Conservation (phyloP, 1,140 invertebrate species). For the Drosophila cardini region DNA sequence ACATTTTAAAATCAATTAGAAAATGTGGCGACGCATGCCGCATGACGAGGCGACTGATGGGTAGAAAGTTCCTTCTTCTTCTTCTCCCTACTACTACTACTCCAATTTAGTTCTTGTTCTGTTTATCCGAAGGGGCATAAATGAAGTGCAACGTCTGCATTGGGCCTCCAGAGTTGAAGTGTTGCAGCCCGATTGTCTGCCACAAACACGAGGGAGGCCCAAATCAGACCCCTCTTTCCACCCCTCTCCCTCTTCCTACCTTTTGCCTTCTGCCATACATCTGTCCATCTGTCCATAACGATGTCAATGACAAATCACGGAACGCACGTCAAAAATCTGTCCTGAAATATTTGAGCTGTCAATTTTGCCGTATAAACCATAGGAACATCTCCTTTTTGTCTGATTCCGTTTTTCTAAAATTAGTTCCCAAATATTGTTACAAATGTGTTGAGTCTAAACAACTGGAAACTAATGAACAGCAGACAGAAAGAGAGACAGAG, state of each 20-base stretch:
- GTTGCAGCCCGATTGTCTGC: slow-evolving; percentile 74
- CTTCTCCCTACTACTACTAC: background rate
- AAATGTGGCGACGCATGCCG: slow-evolving; percentile 83
- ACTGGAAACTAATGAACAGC: slow-evolving; percentile 59
- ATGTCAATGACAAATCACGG: slow-evolving; percentile 85
- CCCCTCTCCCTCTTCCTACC: background rate
- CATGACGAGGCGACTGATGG: slow-evolving; percentile 51
- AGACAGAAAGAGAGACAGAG: background rate
- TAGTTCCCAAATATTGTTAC: slow-evolving; percentile 85
- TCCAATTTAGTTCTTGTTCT: slow-evolving; percentile 28
- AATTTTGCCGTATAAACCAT: slow-evolving; percentile 51
- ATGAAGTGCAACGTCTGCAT: slow-evolving; percentile 66
- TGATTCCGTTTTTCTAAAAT: slow-evolving; percentile 70
- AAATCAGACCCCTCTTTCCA: background rate
- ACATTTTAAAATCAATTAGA: slow-evolving; percentile 84
- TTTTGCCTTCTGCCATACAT: background rate
- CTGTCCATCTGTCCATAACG: slow-evolving; percentile 49
- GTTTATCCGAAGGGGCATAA: slow-evolving; percentile 80
- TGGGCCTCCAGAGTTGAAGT: slow-evolving; percentile 37
- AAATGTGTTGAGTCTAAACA: slow-evolving; percentile 84
- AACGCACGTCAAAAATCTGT: slow-evolving; percentile 84
- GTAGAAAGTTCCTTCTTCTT: slow-evolving; percentile 6
- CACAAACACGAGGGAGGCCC: slow-evolving; percentile 39
- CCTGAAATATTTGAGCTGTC: slow-evolving; percentile 82
- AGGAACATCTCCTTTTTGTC: slow-evolving; percentile 25